Base-by-base conservation (phyloP, 2,888 invertebrate genomes). In the Meiosimyza platycephala region DNA sequence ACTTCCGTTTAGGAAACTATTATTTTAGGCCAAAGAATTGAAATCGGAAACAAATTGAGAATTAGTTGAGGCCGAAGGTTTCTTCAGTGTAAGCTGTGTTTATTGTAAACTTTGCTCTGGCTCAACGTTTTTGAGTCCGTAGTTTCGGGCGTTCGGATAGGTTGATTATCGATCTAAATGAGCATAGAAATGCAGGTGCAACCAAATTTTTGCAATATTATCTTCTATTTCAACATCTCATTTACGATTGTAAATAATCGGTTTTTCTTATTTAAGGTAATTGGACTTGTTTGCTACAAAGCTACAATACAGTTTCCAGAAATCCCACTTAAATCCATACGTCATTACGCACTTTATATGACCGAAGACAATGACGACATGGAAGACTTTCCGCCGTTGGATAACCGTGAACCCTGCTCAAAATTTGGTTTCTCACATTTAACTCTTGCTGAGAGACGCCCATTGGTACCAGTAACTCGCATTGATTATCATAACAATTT, bases 341-440 rank as follows among this genome's bases (percentile, higher is more conserved):
- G 90, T 71, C 91, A 92, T 82, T 98, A 96, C 85, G 95, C 95
- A 59, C 90, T 98, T 71, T 96, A 95, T 84, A 96, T 98, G 85
- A 97, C 96, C 40, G 98, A 98, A 88, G 98, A 98, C 82, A 97
- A 97, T 84, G 98, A 98, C 1, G 86, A 86, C 66, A 83, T 85
- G 82, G 97, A 97, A 88, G 98, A 97, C 80, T 97, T 99, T 85
- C 97, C 98, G 0, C 94, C 94, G 79, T 89, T 99, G 13, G 97
- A 97, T 84, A 90, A 93, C 15, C 91, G 92, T 75, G 98, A 98
- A 87, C 93, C 93, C 1, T 94, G 98, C 78, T 93, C 94, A 1
- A 98, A 98, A 87, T 98, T 97, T 87, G 96, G 96, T 47, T 97
- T 98, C 85, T 92, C 92, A 13, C 94, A 94, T 80, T 89, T 98